Base-by-base conservation (phyloP, 2,888 invertebrate species). In the Eutolmus rufibarbis region DNA sequence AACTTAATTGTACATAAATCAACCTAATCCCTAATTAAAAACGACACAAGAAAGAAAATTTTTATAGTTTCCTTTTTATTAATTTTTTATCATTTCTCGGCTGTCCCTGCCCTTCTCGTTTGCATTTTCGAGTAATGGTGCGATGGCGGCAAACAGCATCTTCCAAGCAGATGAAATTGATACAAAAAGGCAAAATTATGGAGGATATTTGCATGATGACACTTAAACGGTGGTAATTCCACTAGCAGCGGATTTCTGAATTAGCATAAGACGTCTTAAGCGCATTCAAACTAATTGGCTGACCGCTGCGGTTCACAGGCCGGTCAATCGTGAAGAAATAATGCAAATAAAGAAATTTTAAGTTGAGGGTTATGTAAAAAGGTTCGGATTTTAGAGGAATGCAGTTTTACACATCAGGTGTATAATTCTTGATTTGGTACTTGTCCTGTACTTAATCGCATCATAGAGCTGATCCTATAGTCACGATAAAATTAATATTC, bases 11-110 rank as follows among this genome's bases (percentile, higher is more conserved):
- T 84, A 57, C 84, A 84, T 84, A 84, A 84, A 84, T 84, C 84
- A 84, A 84, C 84, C 84, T 84, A 84, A 84, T 84, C 84, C 84
- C 84, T 84, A 84, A 84, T 84, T 84, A 84, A 84, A 84, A 84
- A 84, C 74, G 84, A 84, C 84, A 84, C 66, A 84, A 84, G 84
- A 84, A 84, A 84, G 84, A 84, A 66, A 66, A 84, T 84, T 84
- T 84, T 84, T 84, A 84, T 84, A 84, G 84, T 84, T 84, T 84
- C 66, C 84, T 84, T 84, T 74, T 84, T 84, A 84, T 84, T 84
- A 84, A 84, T 84, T 84, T 66, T 84, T 79, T 79, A 66, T 74
- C n/a, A 81, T 84, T 82, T 82, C 34, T 57, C 51, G 31, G 9
- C 34, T n/a, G 46, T 81, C 51, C 81, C 51, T 31, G 43, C 77